phyloP scores from a whole-genome alignment of 2,113 vertebrate species.

The Leucoraja erinaceus region DNA sequence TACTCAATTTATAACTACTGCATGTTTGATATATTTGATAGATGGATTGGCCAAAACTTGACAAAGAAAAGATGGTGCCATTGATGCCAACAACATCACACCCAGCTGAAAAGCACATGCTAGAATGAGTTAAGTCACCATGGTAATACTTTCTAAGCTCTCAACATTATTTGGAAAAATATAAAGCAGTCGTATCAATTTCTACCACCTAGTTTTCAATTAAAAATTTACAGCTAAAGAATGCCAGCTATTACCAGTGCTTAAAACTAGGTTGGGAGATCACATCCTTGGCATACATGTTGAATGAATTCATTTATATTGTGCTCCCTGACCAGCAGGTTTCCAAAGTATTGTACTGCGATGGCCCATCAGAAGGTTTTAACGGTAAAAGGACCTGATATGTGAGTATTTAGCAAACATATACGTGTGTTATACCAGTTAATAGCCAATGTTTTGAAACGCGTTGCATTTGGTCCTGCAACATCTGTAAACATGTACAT shows the following conservation, averaged over 20 bases:
- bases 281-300: not conserved
- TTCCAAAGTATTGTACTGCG: not conserved
- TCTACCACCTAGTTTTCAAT: not conserved
- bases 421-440: not conserved
- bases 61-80: not conserved
- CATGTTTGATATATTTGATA: not conserved
- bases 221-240: not conserved
- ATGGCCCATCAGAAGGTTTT: too few relatives aligned
- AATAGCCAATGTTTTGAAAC: not conserved
- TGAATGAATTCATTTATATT: not conserved
- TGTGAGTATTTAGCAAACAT: not conserved
- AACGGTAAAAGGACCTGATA: not conserved
- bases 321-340: not conserved
- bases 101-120: not conserved
- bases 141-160: not conserved
- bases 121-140: too few relatives aligned
- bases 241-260: not conserved
- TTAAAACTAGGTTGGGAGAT: too few relatives aligned
- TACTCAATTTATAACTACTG: not conserved
- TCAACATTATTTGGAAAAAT: not conserved
- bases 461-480: not conserved
- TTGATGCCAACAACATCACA: not conserved
- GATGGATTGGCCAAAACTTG: not conserved
- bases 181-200: not conserved
- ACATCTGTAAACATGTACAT: too few relatives aligned